Percentiles rank a stretch among this genome's conserved stretches.
Evolutionary conservation across 2,888 invertebrate genomes (phyloP).

Genomic region (Gortyna flavago): DNA sequence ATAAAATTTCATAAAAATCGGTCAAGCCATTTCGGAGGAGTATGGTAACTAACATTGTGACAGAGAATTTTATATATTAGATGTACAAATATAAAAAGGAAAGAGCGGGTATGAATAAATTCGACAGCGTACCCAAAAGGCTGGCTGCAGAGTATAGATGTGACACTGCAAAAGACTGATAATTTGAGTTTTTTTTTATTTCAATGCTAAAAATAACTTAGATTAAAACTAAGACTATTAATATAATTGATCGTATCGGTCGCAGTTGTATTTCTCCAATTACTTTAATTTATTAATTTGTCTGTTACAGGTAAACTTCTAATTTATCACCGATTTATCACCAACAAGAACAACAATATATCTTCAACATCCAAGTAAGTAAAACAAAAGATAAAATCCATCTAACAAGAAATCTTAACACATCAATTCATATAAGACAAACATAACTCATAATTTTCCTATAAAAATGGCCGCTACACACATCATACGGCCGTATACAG

Average conservation of each 20-base stretch:
- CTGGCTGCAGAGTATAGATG: not conserved
- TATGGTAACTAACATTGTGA: no score
- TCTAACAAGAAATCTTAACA: not conserved
- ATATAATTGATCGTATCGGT: not conserved
- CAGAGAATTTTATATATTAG: no score
- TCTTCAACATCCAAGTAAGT: constrained; percentile 23
- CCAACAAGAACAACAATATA: not conserved
- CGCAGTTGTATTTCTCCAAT: not conserved
- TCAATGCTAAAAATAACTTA: no score
- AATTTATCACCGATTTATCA: constrained; percentile 2
- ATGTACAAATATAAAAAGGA: no score
- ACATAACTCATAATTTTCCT: constrained; percentile 1
- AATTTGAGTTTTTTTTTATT: not conserved
- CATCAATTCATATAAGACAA: not conserved
- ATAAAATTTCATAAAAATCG: no score
- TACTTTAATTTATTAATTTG: not conserved
- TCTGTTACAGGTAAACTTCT: constrained; percentile 40
- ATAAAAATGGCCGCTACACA: constrained; percentile 22
- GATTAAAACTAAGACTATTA: not conserved
- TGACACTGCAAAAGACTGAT: not conserved
- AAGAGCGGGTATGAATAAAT: no score
- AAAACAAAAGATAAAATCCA: not conserved
- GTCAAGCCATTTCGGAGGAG: no score
- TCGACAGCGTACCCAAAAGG: no score
- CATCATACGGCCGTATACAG: constrained; percentile 26